Evolutionary conservation across 2,888 invertebrate genomes (phyloP).

Genomic region (Glyphotaelius pellucidus): DNA sequence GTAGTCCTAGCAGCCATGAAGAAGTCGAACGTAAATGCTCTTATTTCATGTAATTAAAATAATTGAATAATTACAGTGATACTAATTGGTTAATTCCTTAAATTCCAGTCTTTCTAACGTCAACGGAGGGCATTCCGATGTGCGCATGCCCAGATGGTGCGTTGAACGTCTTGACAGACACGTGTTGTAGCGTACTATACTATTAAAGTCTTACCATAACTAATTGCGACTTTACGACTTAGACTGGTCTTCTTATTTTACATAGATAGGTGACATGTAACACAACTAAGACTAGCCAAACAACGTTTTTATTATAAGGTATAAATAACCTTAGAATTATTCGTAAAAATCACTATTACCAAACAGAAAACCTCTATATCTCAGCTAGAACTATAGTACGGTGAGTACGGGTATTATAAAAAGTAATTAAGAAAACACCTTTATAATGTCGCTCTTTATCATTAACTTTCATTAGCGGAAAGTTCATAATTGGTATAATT

Average conservation of each 20-base stretch:
- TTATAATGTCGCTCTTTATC: too few relatives aligned
- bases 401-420: too few relatives aligned
- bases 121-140: not conserved
- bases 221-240: not conserved
- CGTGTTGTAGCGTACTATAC: not conserved
- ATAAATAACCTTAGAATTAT: too few relatives aligned
- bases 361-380: too few relatives aligned
- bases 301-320: not conserved
- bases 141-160: not conserved
- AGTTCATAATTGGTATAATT: too few relatives aligned
- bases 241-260: not conserved
- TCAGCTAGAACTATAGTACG: too few relatives aligned
- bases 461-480: too few relatives aligned
- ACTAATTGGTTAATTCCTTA: not conserved
- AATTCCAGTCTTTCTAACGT: not conserved
- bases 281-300: not conserved
- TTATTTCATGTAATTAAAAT: not conserved
- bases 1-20: not conserved
- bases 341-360: too few relatives aligned
- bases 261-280: not conserved
- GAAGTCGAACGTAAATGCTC: not conserved
- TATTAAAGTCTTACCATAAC: not conserved
- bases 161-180: not conserved
- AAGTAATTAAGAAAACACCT: too few relatives aligned
- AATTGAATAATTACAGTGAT: not conserved